phyloP scores from a whole-genome alignment of 2,797 vertebrate species.

The Carcharodon carcharias region DNA sequence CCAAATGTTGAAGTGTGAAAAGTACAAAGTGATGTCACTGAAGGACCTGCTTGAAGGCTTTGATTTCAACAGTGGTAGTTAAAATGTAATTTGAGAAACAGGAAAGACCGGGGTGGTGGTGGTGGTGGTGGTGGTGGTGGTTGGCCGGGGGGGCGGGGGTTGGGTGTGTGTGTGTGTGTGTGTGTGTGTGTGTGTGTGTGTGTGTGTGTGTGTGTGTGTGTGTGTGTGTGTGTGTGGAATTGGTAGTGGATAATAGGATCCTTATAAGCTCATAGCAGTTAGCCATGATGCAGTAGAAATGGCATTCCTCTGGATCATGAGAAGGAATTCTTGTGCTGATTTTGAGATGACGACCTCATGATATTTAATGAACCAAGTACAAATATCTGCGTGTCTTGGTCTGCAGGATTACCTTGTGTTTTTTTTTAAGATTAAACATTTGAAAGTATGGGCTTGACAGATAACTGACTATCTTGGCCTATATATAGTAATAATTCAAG shows the following conservation, averaged over 20 bases:
- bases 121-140: too few relatives aligned
- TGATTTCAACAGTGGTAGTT: neutral
- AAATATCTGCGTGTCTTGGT: neutral
- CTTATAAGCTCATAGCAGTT: neutral
- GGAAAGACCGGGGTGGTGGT: neutral
- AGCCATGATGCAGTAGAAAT: neutral
- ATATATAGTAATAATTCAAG: neutral
- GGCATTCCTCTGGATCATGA: neutral
- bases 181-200: too few relatives aligned
- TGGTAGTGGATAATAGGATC: neutral
- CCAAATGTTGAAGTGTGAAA: constrained; percentile 16
- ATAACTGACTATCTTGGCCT: neutral
- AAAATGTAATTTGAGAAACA: constrained; percentile 10
- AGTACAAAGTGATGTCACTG: neutral
- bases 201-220: too few relatives aligned
- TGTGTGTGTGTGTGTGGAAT: too few relatives aligned
- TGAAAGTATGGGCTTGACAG: neutral
- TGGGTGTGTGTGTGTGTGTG: too few relatives aligned
- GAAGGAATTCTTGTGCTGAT: neutral
- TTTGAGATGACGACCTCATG: neutral
- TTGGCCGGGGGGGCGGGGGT: too few relatives aligned
- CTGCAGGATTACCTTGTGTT: neutral
- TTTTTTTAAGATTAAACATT: neutral
- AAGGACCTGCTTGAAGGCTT: neutral
- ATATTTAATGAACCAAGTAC: neutral